A percentile compares a stretch with the other conserved stretches of the same genome.
These are phyloP conservation scores for Acanthisitta chloris DNA, from an alignment of 2,113 vertebrate species.

Conservation along the genomic window DNA sequence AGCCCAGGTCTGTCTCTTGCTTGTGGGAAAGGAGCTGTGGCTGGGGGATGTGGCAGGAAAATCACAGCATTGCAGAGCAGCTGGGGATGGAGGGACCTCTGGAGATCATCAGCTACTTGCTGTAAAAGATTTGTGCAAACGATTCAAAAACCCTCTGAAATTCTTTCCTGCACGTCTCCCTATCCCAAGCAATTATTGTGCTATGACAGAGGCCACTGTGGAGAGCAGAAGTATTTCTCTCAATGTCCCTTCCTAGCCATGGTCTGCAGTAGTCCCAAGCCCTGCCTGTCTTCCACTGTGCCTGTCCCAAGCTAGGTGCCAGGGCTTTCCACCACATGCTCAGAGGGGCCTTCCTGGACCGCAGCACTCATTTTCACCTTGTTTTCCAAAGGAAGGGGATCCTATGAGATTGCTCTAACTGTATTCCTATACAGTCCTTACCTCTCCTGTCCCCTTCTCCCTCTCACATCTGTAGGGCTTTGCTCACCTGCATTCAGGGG, in stretches of 20 bases:
- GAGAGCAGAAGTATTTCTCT: not conserved
- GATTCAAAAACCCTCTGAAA: not conserved
- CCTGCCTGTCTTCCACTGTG: not conserved
- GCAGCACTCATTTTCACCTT: not conserved
- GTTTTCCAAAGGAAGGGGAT: not conserved
- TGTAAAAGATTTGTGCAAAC: not conserved
- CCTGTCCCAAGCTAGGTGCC: rapidly evolving
- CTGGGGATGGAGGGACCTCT: not conserved
- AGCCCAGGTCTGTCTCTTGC: not conserved
- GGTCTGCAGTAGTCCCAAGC: not conserved
- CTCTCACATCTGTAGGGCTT: not conserved
- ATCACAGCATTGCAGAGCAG: not conserved
- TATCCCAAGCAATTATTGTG: not conserved
- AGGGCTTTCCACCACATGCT: not conserved
- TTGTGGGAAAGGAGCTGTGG: not conserved
- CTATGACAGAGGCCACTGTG: not conserved
- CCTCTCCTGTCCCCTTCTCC: not conserved
- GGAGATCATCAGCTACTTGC: not conserved
- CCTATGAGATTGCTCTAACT: not conserved
- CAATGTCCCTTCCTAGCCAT: not conserved
- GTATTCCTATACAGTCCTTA: not conserved
- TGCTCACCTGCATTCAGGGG: not conserved
- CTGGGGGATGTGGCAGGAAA: not conserved
- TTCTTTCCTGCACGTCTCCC: not conserved
- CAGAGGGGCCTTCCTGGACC: not conserved